Conservation (phyloP, 2,113 vertebrate species). For the Isurus oxyrinchus region DNA sequence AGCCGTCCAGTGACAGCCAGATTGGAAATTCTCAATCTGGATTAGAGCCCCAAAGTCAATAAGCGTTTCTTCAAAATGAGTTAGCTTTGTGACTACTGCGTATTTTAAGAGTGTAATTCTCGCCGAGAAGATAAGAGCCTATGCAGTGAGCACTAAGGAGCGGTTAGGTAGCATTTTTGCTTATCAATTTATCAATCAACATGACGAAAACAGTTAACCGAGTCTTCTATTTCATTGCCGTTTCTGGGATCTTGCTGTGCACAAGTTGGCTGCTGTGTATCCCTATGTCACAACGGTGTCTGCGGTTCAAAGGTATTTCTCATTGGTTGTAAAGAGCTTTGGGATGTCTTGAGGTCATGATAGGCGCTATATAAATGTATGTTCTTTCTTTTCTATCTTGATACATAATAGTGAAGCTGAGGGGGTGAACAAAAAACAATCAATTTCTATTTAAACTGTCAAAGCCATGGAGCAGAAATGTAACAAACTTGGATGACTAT, state of each 20-base stretch:
- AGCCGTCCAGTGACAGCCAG: background rate
- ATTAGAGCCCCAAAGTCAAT: background rate
- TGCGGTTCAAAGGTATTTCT: background rate
- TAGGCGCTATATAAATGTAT: background rate
- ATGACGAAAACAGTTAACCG: background rate
- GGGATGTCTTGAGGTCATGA: background rate
- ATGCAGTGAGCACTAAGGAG: too few species aligned
- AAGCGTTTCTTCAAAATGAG: too few species aligned
- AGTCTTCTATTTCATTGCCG: background rate
- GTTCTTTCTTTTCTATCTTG: background rate
- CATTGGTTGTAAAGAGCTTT: background rate
- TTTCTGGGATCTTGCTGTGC: background rate
- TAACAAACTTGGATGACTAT: background rate
- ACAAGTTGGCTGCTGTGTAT: background rate
- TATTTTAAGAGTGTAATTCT: background rate
- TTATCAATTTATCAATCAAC: background rate
- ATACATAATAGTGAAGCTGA: background rate
- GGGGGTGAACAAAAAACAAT: too few species aligned
- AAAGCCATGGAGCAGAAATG: background rate
- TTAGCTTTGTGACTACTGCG: background rate
- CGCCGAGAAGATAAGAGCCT: background rate
- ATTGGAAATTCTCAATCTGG: background rate
- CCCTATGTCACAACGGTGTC: background rate
- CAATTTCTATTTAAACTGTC: background rate
- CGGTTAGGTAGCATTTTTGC: background rate